phyloP scores from a whole-genome alignment of 2,888 invertebrate genomes.

The Harpagoxenus sublaevis region DNA sequence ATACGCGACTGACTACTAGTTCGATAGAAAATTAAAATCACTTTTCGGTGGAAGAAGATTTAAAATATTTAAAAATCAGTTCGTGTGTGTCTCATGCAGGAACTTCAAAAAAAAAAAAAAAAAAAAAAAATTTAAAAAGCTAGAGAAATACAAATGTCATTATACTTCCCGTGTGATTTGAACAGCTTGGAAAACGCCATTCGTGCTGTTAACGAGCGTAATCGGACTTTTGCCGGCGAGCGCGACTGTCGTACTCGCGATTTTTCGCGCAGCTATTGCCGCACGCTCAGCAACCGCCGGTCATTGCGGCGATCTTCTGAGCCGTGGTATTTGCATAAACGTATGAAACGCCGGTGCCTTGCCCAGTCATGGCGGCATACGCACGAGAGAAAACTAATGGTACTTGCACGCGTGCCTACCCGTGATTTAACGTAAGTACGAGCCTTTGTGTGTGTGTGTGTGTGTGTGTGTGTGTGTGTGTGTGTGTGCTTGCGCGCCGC shows the following conservation, averaged over 20 bases:
- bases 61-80: background rate
- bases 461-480: too few relatives aligned
- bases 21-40: background rate
- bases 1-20: background rate
- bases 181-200: background rate
- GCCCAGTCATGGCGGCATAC: conserved; percentile 53
- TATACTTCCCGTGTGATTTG: background rate
- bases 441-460: background rate
- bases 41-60: background rate
- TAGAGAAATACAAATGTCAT: background rate
- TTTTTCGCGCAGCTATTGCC: conserved; percentile 37
- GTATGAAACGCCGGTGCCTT: conserved; percentile 55
- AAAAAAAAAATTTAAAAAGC: background rate
- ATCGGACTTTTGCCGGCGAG: conserved; percentile 23
- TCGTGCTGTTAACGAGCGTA: conserved; percentile 44
- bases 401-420: conserved; percentile 69
- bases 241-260: conserved; percentile 30
- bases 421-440: conserved; percentile 75
- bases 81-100: background rate
- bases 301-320: background rate
- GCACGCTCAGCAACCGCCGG: conserved; percentile 26
- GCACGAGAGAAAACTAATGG: conserved; percentile 69
- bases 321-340: conserved; percentile 43
- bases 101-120: background rate
- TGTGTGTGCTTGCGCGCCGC: background rate